These are phyloP conservation scores for Manduca sexta DNA, from an alignment of 1,140 invertebrate species.

Conservation along the genomic window DNA sequence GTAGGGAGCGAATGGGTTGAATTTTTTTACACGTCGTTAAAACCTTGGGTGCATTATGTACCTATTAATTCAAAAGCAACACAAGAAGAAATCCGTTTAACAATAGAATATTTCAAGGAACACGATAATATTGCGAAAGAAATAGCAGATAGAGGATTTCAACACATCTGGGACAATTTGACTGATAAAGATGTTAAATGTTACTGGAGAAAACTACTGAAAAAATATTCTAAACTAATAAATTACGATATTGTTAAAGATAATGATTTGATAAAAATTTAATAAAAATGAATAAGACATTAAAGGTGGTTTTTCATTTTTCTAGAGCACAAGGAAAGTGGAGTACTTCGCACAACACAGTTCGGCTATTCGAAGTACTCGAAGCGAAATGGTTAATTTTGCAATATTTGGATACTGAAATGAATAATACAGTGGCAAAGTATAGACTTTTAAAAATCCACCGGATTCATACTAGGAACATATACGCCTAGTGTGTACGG, in stretches of 20 bases:
- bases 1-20: conserved; percentile 96
- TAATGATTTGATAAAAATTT: conserved; percentile 66
- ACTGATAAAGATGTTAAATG: conserved; percentile 87
- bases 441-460: too few species aligned
- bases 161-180: conserved; percentile 90
- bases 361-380: too few species aligned
- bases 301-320: not conserved
- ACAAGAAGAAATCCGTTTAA: conserved; percentile 78
- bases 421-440: too few species aligned
- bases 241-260: conserved; percentile 79
- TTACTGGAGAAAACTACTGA: conserved; percentile 91
- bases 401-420: not conserved
- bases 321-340: too few species aligned
- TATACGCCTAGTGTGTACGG: too few species aligned
- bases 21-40: conserved; percentile 94
- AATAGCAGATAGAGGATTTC: conserved; percentile 88
- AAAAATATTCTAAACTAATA: conserved; percentile 84
- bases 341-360: too few species aligned
- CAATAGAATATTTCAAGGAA: conserved; percentile 85
- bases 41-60: conserved; percentile 97
- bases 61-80: conserved; percentile 84
- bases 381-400: too few species aligned
- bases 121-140: conserved; percentile 84
- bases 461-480: too few species aligned
- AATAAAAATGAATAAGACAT: not conserved